Evolutionary conservation across 2,888 invertebrate species (phyloP).

Genomic region (Xylophagus ater): DNA sequence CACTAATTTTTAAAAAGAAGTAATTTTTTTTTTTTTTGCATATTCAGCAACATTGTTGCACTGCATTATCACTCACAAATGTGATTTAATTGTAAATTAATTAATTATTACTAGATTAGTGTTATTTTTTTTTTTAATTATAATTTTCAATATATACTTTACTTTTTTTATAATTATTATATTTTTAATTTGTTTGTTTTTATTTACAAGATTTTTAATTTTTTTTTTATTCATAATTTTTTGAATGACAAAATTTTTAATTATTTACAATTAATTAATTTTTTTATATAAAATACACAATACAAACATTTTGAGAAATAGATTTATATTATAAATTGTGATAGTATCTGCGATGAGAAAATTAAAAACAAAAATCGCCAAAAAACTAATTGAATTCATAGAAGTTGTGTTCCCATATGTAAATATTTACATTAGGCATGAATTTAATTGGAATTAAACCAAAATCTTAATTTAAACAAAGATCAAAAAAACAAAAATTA

Average conservation of each 20-base stretch:
- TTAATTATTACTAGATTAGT: no score
- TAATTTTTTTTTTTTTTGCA: conserved; percentile 13
- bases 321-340: no score
- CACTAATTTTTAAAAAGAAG: no score
- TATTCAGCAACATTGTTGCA: conserved; percentile 14
- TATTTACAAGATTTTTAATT: conserved; percentile 8
- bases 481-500: no score
- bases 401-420: conserved; percentile 9
- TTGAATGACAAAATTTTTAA: conserved; percentile 1
- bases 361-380: no score
- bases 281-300: conserved; percentile 12
- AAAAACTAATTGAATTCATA: no score
- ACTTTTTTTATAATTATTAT: not conserved
- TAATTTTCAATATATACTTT: not conserved
- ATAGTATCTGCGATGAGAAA: no score
- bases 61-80: conserved; percentile 12
- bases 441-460: no score
- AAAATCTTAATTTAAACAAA: no score
- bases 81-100: conserved; percentile 8
- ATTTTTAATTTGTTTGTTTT: conserved; percentile 7
- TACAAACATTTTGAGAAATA: not conserved
- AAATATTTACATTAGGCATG: not conserved
- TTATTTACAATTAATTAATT: conserved; percentile 4
- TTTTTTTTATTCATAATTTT: no score
- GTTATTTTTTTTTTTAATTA: not conserved